Evolutionary conservation across 2,797 vertebrate genomes (phyloP).

Genomic region (Fratercula arctica): DNA sequence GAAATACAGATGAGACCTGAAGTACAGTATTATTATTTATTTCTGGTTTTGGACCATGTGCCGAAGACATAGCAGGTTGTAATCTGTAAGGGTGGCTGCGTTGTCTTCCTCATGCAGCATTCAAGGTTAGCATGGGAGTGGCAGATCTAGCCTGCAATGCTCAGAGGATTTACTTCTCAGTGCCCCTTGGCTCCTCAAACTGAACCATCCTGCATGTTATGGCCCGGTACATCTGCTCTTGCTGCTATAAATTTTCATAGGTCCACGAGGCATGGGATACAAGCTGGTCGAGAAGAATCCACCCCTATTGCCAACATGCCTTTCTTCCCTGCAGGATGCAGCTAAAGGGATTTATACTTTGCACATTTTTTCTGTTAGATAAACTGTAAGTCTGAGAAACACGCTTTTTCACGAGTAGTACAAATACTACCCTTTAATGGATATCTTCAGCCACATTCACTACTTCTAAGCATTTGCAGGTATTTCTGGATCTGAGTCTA

Average conservation of each 20-base stretch:
- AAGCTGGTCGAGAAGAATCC: neutral
- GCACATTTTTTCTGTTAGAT: neutral
- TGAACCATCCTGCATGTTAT: neutral
- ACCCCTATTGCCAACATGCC: neutral
- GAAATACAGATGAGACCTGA: neutral
- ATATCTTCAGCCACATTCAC: neutral
- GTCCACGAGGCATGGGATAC: neutral
- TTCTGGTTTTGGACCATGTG: neutral
- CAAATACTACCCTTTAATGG: neutral
- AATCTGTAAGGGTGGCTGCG: neutral
- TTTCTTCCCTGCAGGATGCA: neutral
- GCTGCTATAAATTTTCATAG: neutral
- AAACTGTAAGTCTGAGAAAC: neutral
- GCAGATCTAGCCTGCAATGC: neutral
- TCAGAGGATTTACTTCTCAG: neutral
- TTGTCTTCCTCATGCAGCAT: neutral
- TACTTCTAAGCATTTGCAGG: neutral
- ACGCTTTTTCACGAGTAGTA: neutral
- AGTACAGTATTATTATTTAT: neutral
- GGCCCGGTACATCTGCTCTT: neutral
- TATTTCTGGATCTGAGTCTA: neutral
- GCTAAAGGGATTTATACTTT: neutral
- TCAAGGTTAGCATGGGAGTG: neutral
- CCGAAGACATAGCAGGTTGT: neutral
- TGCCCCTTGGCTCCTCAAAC: neutral